Evolutionary conservation across 2,888 invertebrate species (phyloP), one percentile per base, ranked within the genome.

Genomic region (Aricia artaxerxes): DNA sequence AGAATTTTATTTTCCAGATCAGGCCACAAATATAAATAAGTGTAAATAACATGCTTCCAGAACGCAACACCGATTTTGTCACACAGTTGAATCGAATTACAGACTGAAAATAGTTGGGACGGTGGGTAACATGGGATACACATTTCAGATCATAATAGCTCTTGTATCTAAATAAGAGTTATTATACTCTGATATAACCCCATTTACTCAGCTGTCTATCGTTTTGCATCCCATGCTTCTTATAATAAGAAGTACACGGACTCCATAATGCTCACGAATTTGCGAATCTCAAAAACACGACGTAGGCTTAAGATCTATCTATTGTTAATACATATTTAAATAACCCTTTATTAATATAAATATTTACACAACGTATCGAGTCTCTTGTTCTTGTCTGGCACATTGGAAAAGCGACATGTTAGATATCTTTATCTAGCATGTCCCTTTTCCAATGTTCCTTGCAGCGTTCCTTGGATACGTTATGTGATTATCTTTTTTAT

Each of bases 201-300:
- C 57, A 57, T 57, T 57, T 16, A 1, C 4, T 16, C 16, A 4
- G 16, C 57, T 16, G 57, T 4, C n/a, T 24, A 61, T 9, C 31
- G 11, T 64, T 31, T 64, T 69, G 75, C 78, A 73, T 79, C 78
- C 78, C 31, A 35, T 61, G 16, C 78, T 79, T 75, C 78, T 79
- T 72, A 72, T 49, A 78, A 72, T 77, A 79, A 79, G 64, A 77
- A 73, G 73, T 79, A 77, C 73, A 73, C 78, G 78, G 78, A 53
- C 24, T 11, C 24, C 16, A 44, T 44, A 72, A 73, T 78, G 69
- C 72, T 78, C 53, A 11, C 49, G 64, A 78, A 53, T 44, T 35
- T 13, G 53, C 57, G 24, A 53, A 57, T 69, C 69, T 69, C 69
- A 69, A 69, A 69, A 35, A 35, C 35, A 69, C 69, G 69, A 69